Evolutionary conservation across 2,797 vertebrate genomes (phyloP).

Genomic region (Cryptoprocta ferox): DNA sequence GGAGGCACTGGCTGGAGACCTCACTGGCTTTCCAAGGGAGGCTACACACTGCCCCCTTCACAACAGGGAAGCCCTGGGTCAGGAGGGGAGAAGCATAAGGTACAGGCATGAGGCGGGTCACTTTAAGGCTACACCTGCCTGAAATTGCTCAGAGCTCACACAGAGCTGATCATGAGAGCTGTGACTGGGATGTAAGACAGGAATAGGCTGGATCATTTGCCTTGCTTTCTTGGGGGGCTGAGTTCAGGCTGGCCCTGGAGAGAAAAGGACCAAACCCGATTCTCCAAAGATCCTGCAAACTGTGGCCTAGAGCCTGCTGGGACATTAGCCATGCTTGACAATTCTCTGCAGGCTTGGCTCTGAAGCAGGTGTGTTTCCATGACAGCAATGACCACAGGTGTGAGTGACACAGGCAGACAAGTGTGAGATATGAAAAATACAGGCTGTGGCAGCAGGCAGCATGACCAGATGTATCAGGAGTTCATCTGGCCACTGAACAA

Average conservation of each 20-base stretch:
- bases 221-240: background rate
- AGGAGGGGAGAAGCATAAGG: background rate
- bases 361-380: slow-evolving; percentile 65
- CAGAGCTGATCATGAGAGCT: background rate
- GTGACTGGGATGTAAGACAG: background rate
- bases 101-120: background rate
- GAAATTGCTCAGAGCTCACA: background rate
- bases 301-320: background rate
- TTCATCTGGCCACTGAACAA: slow-evolving; percentile 40
- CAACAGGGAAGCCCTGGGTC: background rate
- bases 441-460: slow-evolving; percentile 12
- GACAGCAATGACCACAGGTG: slow-evolving; percentile 1
- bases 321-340: slow-evolving; percentile 35
- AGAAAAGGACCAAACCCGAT: background rate
- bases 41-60: no score
- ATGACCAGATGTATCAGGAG: slow-evolving; percentile 40
- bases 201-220: background rate
- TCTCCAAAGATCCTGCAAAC: background rate
- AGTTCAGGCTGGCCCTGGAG: background rate
- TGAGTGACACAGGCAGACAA: slow-evolving; percentile 58
- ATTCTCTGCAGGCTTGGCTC: slow-evolving; percentile 32
- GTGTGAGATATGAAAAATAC: slow-evolving; percentile 51
- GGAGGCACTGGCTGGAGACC: no score
- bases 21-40: no score
- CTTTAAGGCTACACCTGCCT: background rate